phyloP scores from a whole-genome alignment of 2,113 vertebrate genomes.

The Camelus dromedarius region DNA sequence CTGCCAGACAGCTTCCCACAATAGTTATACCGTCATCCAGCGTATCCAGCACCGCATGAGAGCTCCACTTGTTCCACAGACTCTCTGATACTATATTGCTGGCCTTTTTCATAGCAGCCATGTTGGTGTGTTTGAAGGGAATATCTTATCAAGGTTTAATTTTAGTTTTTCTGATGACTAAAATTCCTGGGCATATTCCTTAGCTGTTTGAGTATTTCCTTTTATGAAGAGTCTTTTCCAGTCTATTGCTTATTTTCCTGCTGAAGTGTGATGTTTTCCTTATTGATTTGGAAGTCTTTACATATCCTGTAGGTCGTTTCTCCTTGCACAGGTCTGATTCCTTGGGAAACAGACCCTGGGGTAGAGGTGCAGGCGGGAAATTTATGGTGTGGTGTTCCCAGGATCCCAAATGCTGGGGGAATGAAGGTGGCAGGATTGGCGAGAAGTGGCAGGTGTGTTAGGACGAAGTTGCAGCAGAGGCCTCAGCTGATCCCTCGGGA shows the following conservation, averaged over 20 bases:
- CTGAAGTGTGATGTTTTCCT: not conserved
- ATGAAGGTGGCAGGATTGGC: not conserved
- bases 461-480: not conserved
- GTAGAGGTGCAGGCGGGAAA: not conserved
- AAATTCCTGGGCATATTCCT: not conserved
- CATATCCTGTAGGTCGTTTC: not conserved
- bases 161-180: not conserved
- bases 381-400: not conserved
- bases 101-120: not conserved
- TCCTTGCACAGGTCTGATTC: not conserved
- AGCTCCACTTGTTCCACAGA: not conserved
- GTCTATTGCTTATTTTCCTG: not conserved
- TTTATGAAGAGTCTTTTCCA: not conserved
- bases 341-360: not conserved
- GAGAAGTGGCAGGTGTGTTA: not conserved
- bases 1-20: not conserved
- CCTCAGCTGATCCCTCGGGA: not conserved
- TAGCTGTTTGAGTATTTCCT: not conserved
- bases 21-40: not conserved
- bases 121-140: not conserved
- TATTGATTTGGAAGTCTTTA: not conserved
- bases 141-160: not conserved
- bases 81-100: not conserved
- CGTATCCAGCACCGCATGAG: not conserved
- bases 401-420: not conserved